These are phyloP conservation scores for Xenentodon cancila DNA, from an alignment of 2,797 vertebrate genomes.

Conservation along the genomic window DNA sequence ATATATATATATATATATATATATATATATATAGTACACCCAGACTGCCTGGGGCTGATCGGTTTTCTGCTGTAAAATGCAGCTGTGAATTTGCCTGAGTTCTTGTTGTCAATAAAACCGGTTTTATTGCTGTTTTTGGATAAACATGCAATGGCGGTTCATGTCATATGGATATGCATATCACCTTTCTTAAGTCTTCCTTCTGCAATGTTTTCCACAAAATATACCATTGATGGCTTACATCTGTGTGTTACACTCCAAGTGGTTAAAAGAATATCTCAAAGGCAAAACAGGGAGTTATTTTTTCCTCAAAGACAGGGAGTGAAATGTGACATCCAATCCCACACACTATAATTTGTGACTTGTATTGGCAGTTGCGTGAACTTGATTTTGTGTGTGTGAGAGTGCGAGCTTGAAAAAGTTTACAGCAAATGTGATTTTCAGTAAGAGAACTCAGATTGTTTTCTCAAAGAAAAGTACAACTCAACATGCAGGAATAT, in stretches of 20 bases:
- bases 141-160: conserved; percentile 4
- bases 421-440: conserved; percentile 18
- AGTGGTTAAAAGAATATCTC: conserved; percentile 28
- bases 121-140: conserved; percentile 14
- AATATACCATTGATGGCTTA: conserved; percentile 37
- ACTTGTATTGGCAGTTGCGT: conserved; percentile 54
- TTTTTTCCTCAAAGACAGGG: conserved; percentile 47
- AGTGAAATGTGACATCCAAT: conserved; percentile 62
- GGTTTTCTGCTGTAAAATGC: conserved; percentile 46
- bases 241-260: conserved; percentile 40
- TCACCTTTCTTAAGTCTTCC: conserved; percentile 9
- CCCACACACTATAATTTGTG: conserved; percentile 57
- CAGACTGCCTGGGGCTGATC: conserved; percentile 57
- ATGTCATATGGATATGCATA: conserved; percentile 14
- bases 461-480: neutral
- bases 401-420: neutral
- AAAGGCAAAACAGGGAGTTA: conserved; percentile 44
- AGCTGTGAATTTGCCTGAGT: conserved; percentile 20
- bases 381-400: conserved; percentile 33
- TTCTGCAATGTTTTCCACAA: conserved; percentile 22
- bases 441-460: neutral
- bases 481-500: no score
- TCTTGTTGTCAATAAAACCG: conserved; percentile 34
- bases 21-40: conserved; percentile 45
- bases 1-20: conserved; percentile 28